Conservation (phyloP, 2,113 vertebrate genomes). For the Anas platyrhynchos region DNA sequence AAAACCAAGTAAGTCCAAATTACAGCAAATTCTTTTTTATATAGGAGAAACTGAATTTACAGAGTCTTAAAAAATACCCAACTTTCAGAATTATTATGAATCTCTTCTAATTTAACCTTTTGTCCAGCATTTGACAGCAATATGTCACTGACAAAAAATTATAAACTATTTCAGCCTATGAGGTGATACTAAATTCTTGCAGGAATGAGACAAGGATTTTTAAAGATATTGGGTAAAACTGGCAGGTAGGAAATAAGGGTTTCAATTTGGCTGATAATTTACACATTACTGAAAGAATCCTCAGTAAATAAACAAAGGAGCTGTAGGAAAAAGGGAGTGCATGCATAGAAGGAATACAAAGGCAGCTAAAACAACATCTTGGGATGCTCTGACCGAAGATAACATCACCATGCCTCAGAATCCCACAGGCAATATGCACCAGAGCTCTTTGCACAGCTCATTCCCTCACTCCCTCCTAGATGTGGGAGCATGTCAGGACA, state of each 20-base stretch:
- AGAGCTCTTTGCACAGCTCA: background rate
- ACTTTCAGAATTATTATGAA: background rate
- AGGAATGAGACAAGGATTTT: background rate
- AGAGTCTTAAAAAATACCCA: background rate
- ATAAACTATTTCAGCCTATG: background rate
- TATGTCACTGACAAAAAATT: background rate
- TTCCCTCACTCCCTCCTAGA: background rate
- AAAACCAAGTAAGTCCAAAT: background rate
- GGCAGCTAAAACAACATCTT: background rate
- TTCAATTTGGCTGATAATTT: background rate
- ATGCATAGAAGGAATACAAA: background rate
- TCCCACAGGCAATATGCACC: background rate
- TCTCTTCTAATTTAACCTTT: background rate
- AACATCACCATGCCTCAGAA: background rate
- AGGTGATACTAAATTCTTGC: background rate
- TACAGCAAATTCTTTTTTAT: background rate
- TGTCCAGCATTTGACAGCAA: background rate
- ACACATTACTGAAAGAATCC: background rate
- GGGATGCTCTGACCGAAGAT: background rate
- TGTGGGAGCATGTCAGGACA: background rate
- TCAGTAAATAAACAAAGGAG: background rate
- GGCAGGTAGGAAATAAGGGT: background rate
- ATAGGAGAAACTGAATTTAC: background rate
- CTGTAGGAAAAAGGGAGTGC: background rate
- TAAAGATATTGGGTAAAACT: background rate